Conservation (phyloP, 2,888 invertebrate genomes). For the Drosophila borborema region DNA sequence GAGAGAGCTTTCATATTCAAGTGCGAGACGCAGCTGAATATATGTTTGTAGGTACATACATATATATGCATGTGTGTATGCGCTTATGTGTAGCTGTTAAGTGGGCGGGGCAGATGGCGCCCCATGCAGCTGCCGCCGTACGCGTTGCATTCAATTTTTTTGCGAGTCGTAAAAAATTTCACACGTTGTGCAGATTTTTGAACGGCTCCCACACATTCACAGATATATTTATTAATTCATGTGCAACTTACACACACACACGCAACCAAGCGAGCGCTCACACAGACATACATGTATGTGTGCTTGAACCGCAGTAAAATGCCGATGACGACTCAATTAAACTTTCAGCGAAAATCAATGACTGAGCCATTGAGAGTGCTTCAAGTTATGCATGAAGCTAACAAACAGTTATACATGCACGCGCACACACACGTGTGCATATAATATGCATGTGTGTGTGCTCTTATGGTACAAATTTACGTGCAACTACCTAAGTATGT, state of each 20-base stretch:
- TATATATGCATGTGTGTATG: background rate
- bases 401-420: conserved; percentile 5
- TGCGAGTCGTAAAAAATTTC: conserved; percentile 39
- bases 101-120: conserved; percentile 46
- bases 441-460: background rate
- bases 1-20: conserved; percentile 35
- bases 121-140: conserved; percentile 36
- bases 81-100: conserved; percentile 3
- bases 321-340: conserved; percentile 56
- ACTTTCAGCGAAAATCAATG: conserved; percentile 56
- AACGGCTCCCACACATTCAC: conserved; percentile 27
- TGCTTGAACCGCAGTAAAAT: conserved; percentile 26
- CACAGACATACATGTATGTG: background rate
- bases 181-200: conserved; percentile 47
- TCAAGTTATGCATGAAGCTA: conserved; percentile 40
- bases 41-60: background rate
- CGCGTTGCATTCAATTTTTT: conserved; percentile 46
- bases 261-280: background rate
- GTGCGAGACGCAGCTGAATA: conserved; percentile 18
- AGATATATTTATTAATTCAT: conserved; percentile 25
- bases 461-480: background rate
- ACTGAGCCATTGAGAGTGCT: conserved; percentile 48
- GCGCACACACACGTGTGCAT: conserved; percentile 3
- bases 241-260: background rate
- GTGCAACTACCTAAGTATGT: background rate